These are phyloP conservation scores for Emmelina monodactyla DNA, from an alignment of 2,888 invertebrate species.

Conservation along the genomic window DNA sequence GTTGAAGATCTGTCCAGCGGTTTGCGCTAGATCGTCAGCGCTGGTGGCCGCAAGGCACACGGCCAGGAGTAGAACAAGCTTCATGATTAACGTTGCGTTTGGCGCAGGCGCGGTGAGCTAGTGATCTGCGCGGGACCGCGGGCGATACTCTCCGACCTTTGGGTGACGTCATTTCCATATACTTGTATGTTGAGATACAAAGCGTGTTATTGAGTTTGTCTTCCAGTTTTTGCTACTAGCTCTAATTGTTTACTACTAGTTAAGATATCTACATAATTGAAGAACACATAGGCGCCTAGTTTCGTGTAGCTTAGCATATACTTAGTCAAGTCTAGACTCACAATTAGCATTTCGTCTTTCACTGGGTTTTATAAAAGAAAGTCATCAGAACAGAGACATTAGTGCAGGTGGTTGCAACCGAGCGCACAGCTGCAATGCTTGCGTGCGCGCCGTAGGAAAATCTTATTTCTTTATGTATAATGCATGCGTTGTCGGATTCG, in stretches of 20 bases:
- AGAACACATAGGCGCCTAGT: no score
- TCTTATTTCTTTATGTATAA: slow-evolving; percentile 38
- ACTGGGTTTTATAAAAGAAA: slow-evolving; percentile 37
- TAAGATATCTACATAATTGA: no score
- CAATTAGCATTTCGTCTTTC: no score
- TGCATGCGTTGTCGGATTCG: slow-evolving; percentile 21
- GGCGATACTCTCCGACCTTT: slow-evolving; percentile 50
- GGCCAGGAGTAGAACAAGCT: slow-evolving; percentile 31
- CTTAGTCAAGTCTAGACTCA: no score
- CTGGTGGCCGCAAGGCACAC: slow-evolving; percentile 30
- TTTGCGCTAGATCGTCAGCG: slow-evolving; percentile 46
- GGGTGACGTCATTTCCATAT: slow-evolving; percentile 47
- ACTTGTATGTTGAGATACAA: slow-evolving; percentile 33
- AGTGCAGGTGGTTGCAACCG: slow-evolving; percentile 38
- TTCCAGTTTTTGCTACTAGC: slow-evolving; percentile 38
- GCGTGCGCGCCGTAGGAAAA: slow-evolving; percentile 37
- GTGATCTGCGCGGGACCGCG: slow-evolving; percentile 38
- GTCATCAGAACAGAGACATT: slow-evolving; percentile 36
- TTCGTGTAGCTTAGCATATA: no score
- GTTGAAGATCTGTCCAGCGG: slow-evolving; percentile 56
- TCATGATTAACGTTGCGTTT: slow-evolving; percentile 46
- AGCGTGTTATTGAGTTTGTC: slow-evolving; percentile 40
- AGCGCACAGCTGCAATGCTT: slow-evolving; percentile 38
- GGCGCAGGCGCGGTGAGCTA: slow-evolving; percentile 50
- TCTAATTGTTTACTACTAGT: no score